Conservation (phyloP, 2,113 vertebrate genomes). For the human region DNA sequence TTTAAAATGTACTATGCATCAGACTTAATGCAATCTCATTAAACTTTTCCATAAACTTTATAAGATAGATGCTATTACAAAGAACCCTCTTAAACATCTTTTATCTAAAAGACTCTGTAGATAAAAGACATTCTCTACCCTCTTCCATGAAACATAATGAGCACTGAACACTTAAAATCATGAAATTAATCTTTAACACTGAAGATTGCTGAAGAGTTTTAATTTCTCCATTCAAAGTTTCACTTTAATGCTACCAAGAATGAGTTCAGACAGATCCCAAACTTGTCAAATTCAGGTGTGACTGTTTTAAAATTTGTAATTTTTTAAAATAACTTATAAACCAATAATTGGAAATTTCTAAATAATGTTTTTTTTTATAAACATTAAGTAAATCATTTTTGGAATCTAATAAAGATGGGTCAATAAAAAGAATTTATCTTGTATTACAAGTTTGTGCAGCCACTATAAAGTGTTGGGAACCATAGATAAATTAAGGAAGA, state of each 20-base stretch:
- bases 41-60: background rate
- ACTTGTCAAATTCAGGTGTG: background rate
- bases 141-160: background rate
- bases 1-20: background rate
- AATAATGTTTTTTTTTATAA: background rate
- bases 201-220: background rate
- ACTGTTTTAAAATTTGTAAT: slow-evolving; percentile 1
- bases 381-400: background rate
- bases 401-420: background rate
- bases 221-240: background rate
- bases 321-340: background rate
- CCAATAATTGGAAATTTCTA: background rate
- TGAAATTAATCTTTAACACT: background rate
- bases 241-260: background rate
- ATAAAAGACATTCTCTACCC: background rate
- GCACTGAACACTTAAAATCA: background rate
- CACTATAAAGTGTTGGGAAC: background rate
- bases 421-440: background rate
- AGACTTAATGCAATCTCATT: background rate
- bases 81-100: background rate
- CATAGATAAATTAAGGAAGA: background rate
- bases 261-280: background rate
- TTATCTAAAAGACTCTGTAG: background rate
- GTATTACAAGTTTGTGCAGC: background rate
- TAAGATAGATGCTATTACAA: background rate